Percentiles rank a stretch among this genome's conserved stretches.
These are phyloP conservation scores for Leucophenga varia DNA, from an alignment of 1,140 invertebrate species.

Conservation along the genomic window DNA sequence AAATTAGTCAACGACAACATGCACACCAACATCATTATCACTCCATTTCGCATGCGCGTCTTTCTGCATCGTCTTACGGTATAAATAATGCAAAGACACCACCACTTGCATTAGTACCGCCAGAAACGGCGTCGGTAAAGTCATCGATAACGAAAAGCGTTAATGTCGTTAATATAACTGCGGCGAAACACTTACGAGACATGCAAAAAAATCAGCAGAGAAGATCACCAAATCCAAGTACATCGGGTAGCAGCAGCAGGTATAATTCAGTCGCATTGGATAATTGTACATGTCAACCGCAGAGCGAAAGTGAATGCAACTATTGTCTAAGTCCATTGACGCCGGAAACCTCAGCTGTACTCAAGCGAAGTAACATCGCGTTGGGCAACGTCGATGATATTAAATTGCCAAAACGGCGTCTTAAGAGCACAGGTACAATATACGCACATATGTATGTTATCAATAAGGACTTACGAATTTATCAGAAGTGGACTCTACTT, in stretches of 20 bases:
- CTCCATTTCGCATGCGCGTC: constrained; percentile 13
- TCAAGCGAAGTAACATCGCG: constrained; percentile 21
- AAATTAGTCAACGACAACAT: no score
- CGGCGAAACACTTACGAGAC: constrained; percentile 39
- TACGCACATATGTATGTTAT: constrained; percentile 1
- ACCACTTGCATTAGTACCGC: constrained; percentile 58
- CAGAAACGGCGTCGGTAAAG: constrained; percentile 58
- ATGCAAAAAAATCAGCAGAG: constrained; percentile 15
- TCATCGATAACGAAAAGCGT: constrained; percentile 59
- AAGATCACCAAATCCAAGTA: constrained; percentile 15
- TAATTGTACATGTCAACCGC: constrained; percentile 25
- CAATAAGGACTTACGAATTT: no score
- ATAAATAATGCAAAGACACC: constrained; percentile 37
- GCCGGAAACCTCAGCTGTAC: constrained; percentile 10
- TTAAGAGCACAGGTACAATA: constrained; percentile 32
- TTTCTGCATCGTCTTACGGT: constrained; percentile 9
- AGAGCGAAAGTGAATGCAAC: constrained; percentile 24
- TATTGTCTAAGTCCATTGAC: constrained; percentile 27
- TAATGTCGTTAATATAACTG: constrained; percentile 45
- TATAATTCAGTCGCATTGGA: background rate
- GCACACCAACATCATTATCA: constrained; percentile 2
- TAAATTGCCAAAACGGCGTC: constrained; percentile 29
- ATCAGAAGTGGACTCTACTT: no score
- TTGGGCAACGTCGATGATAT: constrained; percentile 16
- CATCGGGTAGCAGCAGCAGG: no score